A percentile compares a stretch with the other conserved stretches of the same genome.
These are phyloP conservation scores for Micromussa lordhowensis DNA, from an alignment of 92 coral and sea anemone genomes.

Conservation along the genomic window DNA sequence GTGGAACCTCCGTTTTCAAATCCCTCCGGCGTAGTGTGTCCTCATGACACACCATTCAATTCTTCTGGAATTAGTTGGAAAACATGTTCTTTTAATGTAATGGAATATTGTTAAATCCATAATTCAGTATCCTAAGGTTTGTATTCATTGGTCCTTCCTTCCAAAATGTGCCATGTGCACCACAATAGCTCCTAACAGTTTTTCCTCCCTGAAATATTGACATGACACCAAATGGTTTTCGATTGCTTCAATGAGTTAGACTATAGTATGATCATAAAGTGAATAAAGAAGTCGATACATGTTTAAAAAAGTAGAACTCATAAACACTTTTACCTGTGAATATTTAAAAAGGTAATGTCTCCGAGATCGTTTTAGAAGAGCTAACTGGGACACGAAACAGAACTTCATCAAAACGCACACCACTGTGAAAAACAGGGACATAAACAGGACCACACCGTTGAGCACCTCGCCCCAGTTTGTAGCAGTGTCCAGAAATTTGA, in stretches of 20 bases:
- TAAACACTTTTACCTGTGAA: conserved; percentile 14
- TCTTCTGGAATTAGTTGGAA: background rate
- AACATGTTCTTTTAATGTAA: no score
- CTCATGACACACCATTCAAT: background rate
- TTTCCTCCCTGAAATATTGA: background rate
- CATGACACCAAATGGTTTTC: background rate
- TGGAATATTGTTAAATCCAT: no score
- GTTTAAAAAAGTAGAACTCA: background rate
- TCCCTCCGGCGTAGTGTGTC: no score
- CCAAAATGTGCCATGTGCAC: no score
- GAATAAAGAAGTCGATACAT: background rate
- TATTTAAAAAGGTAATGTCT: conserved; percentile 1
- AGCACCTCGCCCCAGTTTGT: conserved; percentile 43
- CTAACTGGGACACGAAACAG: conserved; percentile 32
- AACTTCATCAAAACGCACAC: conserved; percentile 45
- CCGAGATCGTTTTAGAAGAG: conserved; percentile 12
- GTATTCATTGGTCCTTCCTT: no score
- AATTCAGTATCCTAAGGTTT: no score
- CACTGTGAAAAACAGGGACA: conserved; percentile 54
- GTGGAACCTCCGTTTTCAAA: no score
- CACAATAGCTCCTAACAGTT: no score
- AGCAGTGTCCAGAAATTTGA: conserved; percentile 61
- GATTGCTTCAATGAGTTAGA: background rate
- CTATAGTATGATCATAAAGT: no score
- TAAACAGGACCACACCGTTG: conserved; percentile 6